A percentile compares a stretch with the other conserved stretches of the same genome.
Evolutionary conservation across 2,888 invertebrate genomes (phyloP).

Genomic region (Cataglyphis albicans): DNA sequence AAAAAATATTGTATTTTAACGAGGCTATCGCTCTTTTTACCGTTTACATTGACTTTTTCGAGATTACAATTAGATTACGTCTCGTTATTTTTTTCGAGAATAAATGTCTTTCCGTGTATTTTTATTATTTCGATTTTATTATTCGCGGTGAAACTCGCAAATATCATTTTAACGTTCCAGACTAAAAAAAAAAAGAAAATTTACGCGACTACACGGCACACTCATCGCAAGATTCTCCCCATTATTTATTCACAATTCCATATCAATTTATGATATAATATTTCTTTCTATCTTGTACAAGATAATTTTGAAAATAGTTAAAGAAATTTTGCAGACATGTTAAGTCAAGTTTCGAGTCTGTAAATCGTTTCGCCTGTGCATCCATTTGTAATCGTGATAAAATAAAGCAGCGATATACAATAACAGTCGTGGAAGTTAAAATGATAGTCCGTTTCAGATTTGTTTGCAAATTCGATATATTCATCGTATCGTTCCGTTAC

Average conservation of each 20-base stretch:
- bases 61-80: constrained; percentile 12
- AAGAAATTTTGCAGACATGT: constrained; percentile 20
- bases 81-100: neutral
- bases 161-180: constrained; percentile 76
- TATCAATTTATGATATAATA: neutral
- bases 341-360: constrained; percentile 1
- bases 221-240: constrained; percentile 2
- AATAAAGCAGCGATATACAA: constrained; percentile 54
- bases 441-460: constrained; percentile 69
- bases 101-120: constrained; percentile 15
- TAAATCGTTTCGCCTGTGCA: constrained; percentile 68
- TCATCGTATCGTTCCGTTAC: constrained; percentile 45
- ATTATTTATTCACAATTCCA: neutral
- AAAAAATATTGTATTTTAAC: constrained; percentile 43
- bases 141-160: constrained; percentile 55
- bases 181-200: constrained; percentile 34
- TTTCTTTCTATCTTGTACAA: neutral
- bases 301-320: constrained; percentile 1
- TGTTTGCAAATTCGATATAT: constrained; percentile 63
- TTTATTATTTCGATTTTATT: constrained; percentile 25
- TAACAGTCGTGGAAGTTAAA: constrained; percentile 72
- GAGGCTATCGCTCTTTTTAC: constrained; percentile 28
- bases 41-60: constrained; percentile 14
- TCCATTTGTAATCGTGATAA: constrained; percentile 59
- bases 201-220: constrained; percentile 2